Base-by-base conservation (phyloP, 2,888 invertebrate species). In the Halictus ligatus region DNA sequence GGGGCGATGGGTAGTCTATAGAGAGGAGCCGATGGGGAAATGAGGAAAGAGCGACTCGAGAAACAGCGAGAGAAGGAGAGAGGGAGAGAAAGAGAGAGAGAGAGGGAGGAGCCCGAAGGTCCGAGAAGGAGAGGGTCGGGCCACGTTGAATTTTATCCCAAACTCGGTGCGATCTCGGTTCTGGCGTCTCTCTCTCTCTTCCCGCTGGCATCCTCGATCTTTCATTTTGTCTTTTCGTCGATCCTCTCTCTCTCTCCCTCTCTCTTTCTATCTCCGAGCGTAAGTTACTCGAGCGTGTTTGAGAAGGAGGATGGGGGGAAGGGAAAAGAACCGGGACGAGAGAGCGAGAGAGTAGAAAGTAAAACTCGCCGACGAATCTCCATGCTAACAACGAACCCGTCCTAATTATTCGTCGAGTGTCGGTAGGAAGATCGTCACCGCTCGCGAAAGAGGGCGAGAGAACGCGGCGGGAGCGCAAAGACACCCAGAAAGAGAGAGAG, bases 361-460 rank as follows among this genome's bases (percentile, higher is more conserved):
- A 79, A 83, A 75, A 81, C 78, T 75, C 71, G 80, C 87, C 89
- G 90, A 89, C 92, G 89, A 92, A 92, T 92, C 92, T 90, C 84
- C 92, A 90, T 92, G 90, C 92, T 92, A 92, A 93, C 92, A 91
- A 93, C 91, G 89, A 89, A 88, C 87, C 89, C 90, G 92, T 92
- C 91, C 93, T 93, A 93, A 93, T 93, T 93, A 93, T 92, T 93
- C 89, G 76, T 87, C 91, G 90, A 92, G 92, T 90, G 90, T 88
- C 91, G 88, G 88, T 84, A 89, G 88, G 83, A 85, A 88, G 89
- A 90, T 88, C 89, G 86, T 89, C 88, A 86, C 82, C 83, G 84
- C 29, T 74, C 73, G 82, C 81, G 83, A 84, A 78, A 90, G 83
- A 78, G 81, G 74, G 76, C 76, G 81, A 76, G 77, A 60, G 80